Evolutionary conservation across 2,113 vertebrate species (phyloP).

Genomic region (Chloebia gouldiae): DNA sequence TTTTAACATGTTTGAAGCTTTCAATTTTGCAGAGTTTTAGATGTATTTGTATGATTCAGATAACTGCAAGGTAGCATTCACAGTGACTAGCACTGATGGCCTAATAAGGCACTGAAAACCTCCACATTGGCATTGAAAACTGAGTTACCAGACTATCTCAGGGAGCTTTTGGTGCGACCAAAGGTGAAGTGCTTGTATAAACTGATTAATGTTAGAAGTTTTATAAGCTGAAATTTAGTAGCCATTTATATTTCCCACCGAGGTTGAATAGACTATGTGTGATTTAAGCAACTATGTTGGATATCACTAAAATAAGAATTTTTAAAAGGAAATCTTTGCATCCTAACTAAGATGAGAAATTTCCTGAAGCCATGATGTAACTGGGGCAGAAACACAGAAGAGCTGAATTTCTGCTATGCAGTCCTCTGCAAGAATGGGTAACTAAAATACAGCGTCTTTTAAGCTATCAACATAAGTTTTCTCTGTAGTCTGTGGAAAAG

Average conservation of each 20-base stretch:
- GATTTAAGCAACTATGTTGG: background rate
- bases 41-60: background rate
- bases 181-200: background rate
- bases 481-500: background rate
- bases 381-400: background rate
- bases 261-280: background rate
- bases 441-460: background rate
- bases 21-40: background rate
- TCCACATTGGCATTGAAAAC: background rate
- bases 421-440: background rate
- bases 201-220: background rate
- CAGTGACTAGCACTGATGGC: background rate
- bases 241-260: background rate
- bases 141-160: background rate
- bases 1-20: background rate
- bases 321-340: background rate
- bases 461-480: background rate
- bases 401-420: background rate
- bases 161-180: background rate
- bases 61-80: background rate
- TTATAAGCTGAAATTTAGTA: background rate
- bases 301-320: background rate
- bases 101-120: background rate
- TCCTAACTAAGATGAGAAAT: background rate
- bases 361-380: background rate